Evolutionary conservation across 2,113 vertebrate species (phyloP).

Genomic region (Cyanoramphus novaezelandiae): DNA sequence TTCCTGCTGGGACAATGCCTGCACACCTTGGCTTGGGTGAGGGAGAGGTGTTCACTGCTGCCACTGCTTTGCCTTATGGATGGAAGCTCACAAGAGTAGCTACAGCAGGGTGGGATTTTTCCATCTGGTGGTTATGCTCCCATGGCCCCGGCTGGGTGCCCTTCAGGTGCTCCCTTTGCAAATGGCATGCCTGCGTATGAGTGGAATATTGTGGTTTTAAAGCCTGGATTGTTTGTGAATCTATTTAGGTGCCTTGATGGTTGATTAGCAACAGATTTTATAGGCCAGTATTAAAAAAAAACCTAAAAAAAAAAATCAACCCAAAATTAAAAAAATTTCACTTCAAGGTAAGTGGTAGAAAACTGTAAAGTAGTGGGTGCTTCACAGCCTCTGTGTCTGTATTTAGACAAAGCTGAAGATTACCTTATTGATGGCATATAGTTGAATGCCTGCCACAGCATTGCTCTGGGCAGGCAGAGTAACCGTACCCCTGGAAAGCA

Average conservation of each 20-base stretch:
- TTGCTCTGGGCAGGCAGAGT: background rate
- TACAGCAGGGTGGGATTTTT: background rate
- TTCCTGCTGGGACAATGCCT: background rate
- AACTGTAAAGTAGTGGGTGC: background rate
- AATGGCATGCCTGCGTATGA: background rate
- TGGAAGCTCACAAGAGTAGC: background rate
- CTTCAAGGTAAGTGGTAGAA: background rate
- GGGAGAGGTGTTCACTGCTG: background rate
- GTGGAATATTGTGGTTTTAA: background rate
- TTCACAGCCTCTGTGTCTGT: background rate
- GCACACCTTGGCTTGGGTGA: background rate
- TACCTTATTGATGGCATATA: background rate
- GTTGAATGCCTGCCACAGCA: background rate
- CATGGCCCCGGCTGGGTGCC: background rate
- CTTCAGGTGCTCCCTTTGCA: background rate
- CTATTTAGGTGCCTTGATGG: constrained; percentile 34
- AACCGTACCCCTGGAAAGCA: background rate
- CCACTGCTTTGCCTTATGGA: background rate
- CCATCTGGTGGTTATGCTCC: background rate
- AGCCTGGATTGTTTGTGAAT: background rate
- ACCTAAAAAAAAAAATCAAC: background rate
- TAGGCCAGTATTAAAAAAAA: constrained; percentile 13
- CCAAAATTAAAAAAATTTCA: background rate
- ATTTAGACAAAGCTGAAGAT: background rate
- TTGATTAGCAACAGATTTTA: constrained; percentile 30